These are phyloP conservation scores for Passer montanus DNA, from an alignment of 2,113 vertebrate genomes.

Conservation along the genomic window DNA sequence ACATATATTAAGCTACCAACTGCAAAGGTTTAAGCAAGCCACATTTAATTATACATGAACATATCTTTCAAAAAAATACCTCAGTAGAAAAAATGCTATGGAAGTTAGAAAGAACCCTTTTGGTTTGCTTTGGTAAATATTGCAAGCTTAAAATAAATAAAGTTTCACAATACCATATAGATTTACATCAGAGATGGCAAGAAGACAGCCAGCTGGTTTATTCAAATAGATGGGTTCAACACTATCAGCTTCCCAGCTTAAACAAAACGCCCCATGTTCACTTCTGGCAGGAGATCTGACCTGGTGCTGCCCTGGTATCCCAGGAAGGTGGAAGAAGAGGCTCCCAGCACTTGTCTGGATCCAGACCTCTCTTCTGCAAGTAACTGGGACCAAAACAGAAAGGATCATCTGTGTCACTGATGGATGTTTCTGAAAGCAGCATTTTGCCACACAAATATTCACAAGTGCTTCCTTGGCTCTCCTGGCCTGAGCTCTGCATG, in stretches of 20 bases:
- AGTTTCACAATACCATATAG: slow-evolving; percentile 34
- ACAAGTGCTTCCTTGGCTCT: background rate
- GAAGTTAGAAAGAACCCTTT: slow-evolving; percentile 53
- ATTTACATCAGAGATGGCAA: slow-evolving; percentile 50
- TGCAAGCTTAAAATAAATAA: slow-evolving; percentile 59
- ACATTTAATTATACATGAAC: slow-evolving; percentile 73
- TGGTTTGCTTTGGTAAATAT: slow-evolving; percentile 51
- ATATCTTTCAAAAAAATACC: slow-evolving; percentile 60
- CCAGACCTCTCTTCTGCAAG: background rate
- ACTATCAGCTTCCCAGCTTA: background rate
- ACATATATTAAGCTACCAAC: slow-evolving; percentile 78
- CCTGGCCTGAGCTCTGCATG: background rate
- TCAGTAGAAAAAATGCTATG: slow-evolving; percentile 21
- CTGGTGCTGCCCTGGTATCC: background rate
- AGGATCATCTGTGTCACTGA: background rate
- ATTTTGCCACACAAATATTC: background rate
- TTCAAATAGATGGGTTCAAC: slow-evolving; percentile 25
- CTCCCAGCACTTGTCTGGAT: background rate
- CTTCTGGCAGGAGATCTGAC: background rate
- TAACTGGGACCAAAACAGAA: background rate
- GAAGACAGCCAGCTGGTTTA: slow-evolving; percentile 43
- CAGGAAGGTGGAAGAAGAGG: background rate
- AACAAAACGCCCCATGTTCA: background rate
- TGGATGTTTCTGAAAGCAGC: background rate
- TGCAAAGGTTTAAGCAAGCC: slow-evolving; percentile 78